phyloP scores from a whole-genome alignment of 2,113 vertebrate species.

The Tretioscincus oriximinensis region DNA sequence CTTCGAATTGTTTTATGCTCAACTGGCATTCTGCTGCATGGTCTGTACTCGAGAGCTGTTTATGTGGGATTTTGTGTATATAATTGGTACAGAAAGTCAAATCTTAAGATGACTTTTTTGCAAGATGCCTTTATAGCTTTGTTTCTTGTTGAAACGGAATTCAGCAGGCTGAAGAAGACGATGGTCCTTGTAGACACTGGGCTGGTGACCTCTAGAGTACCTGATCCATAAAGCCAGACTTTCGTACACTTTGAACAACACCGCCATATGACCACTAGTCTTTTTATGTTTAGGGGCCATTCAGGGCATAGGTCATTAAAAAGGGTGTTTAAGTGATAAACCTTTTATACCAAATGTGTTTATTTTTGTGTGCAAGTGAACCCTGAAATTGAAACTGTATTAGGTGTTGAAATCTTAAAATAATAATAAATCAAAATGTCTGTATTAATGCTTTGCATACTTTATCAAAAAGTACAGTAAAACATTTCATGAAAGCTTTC shows the following conservation, averaged over 20 bases:
- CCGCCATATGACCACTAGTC: slow-evolving; percentile 72
- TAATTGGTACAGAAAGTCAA: slow-evolving; percentile 76
- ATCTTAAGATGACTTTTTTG: slow-evolving; percentile 71
- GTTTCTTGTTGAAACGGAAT: slow-evolving; percentile 79
- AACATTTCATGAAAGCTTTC: slow-evolving; percentile 36
- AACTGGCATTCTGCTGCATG: slow-evolving; percentile 80
- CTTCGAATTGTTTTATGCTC: slow-evolving; percentile 81
- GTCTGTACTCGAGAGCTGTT: slow-evolving; percentile 80
- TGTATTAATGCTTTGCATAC: slow-evolving; percentile 62
- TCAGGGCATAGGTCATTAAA: slow-evolving; percentile 71
- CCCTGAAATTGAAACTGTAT: slow-evolving; percentile 82
- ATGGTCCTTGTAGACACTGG: slow-evolving; percentile 77
- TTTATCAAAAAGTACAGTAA: slow-evolving; percentile 47
- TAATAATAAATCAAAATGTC: slow-evolving; percentile 59
- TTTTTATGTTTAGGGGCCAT: slow-evolving; percentile 83
- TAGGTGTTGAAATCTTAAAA: slow-evolving; percentile 79
- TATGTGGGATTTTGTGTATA: slow-evolving; percentile 74
- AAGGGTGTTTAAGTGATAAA: slow-evolving; percentile 83
- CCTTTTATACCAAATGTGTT: slow-evolving; percentile 86
- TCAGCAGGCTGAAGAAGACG: slow-evolving; percentile 83
- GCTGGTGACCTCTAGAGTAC: slow-evolving; percentile 78
- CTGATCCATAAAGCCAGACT: slow-evolving; percentile 73
- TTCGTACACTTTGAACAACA: slow-evolving; percentile 66
- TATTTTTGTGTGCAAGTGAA: slow-evolving; percentile 86
- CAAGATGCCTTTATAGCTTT: slow-evolving; percentile 81